phyloP scores from a whole-genome alignment of 2,797 vertebrate genomes.

The Psittacula derbiana region DNA sequence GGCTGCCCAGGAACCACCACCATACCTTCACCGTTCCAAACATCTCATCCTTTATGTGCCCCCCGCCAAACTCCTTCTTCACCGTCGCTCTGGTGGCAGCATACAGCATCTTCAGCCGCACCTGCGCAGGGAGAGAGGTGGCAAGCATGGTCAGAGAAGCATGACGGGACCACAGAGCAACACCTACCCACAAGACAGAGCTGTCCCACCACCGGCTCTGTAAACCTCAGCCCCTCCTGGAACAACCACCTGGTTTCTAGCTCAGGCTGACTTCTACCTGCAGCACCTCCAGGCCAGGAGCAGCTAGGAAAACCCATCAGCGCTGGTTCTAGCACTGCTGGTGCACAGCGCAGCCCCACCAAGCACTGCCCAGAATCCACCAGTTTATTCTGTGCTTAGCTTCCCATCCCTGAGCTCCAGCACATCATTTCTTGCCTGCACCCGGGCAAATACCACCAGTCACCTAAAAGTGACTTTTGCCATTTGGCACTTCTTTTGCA shows the following conservation, averaged over 20 bases:
- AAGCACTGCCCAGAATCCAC: accelerated
- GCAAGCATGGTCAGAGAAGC: not conserved
- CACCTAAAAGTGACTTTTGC: not conserved
- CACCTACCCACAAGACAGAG: not conserved
- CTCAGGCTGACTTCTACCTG: not conserved
- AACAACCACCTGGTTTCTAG: not conserved
- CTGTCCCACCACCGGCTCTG: not conserved
- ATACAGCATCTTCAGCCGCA: slow-evolving; percentile 98
- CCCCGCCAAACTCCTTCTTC: slow-evolving; percentile 97
- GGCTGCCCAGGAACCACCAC: not conserved
- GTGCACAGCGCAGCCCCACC: accelerated
- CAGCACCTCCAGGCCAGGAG: not conserved
- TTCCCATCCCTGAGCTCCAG: not conserved
- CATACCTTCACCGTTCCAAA: slow-evolving; percentile 93
- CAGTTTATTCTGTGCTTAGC: not conserved
- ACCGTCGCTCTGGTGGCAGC: slow-evolving; percentile 96
- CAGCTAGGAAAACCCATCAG: not conserved
- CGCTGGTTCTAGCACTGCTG: not conserved
- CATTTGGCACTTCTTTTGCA: not conserved
- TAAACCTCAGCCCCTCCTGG: not conserved
- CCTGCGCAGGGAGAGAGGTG: slow-evolving; percentile 68
- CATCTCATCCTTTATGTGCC: slow-evolving; percentile 94
- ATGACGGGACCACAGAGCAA: accelerated
- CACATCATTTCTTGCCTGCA: accelerated
- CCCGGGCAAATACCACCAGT: not conserved